Base-by-base conservation (phyloP, 2,113 vertebrate genomes). In the Campylomormyrus numenius region DNA sequence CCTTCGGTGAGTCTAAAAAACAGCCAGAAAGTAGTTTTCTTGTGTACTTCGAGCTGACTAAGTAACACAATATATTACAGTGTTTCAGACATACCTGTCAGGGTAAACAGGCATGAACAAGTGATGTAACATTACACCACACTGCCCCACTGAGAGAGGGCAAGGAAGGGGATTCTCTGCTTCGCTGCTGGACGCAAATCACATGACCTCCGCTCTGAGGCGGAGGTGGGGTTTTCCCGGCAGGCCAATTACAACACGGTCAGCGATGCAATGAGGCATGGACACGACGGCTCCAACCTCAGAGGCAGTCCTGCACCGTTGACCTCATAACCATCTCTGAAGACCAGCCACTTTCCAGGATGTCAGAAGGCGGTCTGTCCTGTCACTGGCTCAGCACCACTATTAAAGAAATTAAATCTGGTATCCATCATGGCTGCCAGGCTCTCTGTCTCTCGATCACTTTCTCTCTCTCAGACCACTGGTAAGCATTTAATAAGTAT, bases 1-100 rank as follows among this genome's bases (percentile, higher is more conserved):
- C 70, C 31, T 13, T 39, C 8, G 91, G 88, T 91, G 93, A 93
- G 91, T 91, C 91, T 80, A 90, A 89, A 91, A 74, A 90, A 62
- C 90, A 93, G 93, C 91, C 91, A 92, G 91, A 93, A 93, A 92
- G 35, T 92, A 83, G 8, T 58, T 88, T 92, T 94, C 93, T 94
- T 88, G 92, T 92, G 90, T 3, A 70, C 62, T 70, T 70, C 27
- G 10, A 31, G 62, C 62, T 70, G 62, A 27, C 10, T 70, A 27
- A 70, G 10, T 31, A 70, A 70, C 62, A 70, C 62, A 21, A 21
- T 24, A 45, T 88, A 58, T 21, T 42, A 42, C 24, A 24, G 45
- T 49, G 45, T 86, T 86, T 27, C 84, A 86, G 21, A 50, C 48
- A 50, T 27, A 27, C 31, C 74, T 80, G 74, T 80, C 74, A 80